phyloP scores from a whole-genome alignment of 2,113 vertebrate genomes.

The Colossoma macropomum region DNA sequence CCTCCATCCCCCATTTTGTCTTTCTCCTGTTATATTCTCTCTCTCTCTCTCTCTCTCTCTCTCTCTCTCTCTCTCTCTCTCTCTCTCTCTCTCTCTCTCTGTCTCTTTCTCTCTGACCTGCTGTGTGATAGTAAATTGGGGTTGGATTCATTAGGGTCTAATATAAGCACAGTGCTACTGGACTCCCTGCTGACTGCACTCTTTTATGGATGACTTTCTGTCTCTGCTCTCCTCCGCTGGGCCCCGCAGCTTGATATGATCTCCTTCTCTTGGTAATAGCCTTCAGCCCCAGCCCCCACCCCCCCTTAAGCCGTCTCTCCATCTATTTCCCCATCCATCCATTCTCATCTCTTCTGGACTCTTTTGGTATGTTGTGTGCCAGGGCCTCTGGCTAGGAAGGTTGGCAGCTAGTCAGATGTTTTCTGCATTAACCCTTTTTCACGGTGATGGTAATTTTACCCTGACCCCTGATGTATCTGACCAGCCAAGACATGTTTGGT shows the following conservation, averaged over 20 bases:
- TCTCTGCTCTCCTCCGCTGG: slow-evolving; percentile 2
- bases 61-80: background rate
- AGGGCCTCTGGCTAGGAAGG: slow-evolving; percentile 53
- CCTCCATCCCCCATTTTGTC: background rate
- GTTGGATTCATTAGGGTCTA: slow-evolving; percentile 43
- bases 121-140: slow-evolving; percentile 24
- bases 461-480: too few species aligned
- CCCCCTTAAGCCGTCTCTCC: background rate
- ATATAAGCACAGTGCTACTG: slow-evolving; percentile 40
- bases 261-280: slow-evolving; percentile 43
- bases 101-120: slow-evolving; percentile 28
- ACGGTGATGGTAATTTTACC: too few species aligned
- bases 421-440: too few species aligned
- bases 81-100: slow-evolving; percentile 26
- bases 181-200: slow-evolving; percentile 36
- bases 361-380: slow-evolving; percentile 62
- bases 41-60: background rate
- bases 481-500: too few species aligned
- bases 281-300: background rate
- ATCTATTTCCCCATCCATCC: background rate
- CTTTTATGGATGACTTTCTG: slow-evolving; percentile 42
- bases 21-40: background rate
- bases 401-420: background rate
- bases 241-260: slow-evolving; percentile 33
- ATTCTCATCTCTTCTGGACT: slow-evolving; percentile 57